These are phyloP conservation scores for Falcunculus frontatus DNA, from an alignment of 2,113 vertebrate species.

Conservation along the genomic window DNA sequence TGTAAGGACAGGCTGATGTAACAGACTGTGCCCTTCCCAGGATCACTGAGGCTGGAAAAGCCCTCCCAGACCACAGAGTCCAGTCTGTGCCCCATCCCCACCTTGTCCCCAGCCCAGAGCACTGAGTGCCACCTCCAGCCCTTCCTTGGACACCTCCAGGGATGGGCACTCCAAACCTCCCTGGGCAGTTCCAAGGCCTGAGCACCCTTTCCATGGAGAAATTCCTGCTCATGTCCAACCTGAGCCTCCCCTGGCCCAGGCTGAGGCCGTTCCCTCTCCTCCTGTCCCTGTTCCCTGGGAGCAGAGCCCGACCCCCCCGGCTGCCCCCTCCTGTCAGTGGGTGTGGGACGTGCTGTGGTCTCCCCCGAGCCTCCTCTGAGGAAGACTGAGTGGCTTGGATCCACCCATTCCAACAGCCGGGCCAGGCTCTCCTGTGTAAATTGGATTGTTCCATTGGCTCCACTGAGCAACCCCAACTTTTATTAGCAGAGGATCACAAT, in stretches of 20 bases:
- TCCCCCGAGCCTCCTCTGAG: background rate
- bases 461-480: background rate
- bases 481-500: background rate
- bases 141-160: background rate
- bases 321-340: background rate
- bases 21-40: background rate
- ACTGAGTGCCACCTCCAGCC: background rate
- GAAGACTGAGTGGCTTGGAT: background rate
- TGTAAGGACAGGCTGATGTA: background rate
- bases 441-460: background rate
- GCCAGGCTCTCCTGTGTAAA: background rate
- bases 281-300: background rate
- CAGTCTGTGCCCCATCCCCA: fast-evolving
- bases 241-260: background rate
- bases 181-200: background rate
- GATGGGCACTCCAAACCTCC: background rate
- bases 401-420: background rate
- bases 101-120: background rate
- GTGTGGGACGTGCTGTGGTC: background rate
- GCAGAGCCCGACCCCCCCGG: fast-evolving
- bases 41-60: background rate
- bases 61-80: fast-evolving
- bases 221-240: background rate
- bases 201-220: background rate
- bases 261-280: background rate